Conservation (phyloP, 2,113 vertebrate species). For the Tyrannus savana region DNA sequence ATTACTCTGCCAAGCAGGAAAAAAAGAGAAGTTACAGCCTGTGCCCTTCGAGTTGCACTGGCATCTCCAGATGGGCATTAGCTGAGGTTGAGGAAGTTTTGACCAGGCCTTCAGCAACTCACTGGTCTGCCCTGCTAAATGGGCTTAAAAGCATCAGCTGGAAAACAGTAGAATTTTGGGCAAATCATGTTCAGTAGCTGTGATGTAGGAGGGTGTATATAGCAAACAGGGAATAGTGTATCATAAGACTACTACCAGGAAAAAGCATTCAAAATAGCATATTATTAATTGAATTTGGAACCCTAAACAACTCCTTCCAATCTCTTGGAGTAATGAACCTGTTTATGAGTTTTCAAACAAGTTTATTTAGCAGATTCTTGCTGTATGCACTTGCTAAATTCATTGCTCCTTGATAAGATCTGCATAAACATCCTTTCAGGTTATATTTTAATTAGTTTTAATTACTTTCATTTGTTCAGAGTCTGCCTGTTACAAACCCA, state of each 20-base stretch:
- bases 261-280: not conserved
- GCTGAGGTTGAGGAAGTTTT: not conserved
- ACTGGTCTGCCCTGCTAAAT: not conserved
- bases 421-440: conserved; percentile 9
- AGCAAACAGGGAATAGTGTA: not conserved
- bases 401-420: conserved; percentile 34
- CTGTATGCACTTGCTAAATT: not conserved
- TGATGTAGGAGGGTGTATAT: rapidly evolving
- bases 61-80: not conserved
- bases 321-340: not conserved
- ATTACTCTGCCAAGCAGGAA: not conserved
- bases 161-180: not conserved
- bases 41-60: not conserved
- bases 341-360: not conserved
- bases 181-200: not conserved
- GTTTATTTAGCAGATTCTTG: conserved; percentile 25
- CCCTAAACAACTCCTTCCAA: not conserved
- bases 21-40: not conserved
- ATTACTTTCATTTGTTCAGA: conserved; percentile 28
- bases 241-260: not conserved
- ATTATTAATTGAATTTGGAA: not conserved
- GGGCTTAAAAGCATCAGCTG: not conserved
- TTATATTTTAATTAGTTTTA: not conserved
- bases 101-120: not conserved
- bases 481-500: not conserved